Conservation (phyloP, 2,888 invertebrate genomes). For the Octonoba sinensis region DNA sequence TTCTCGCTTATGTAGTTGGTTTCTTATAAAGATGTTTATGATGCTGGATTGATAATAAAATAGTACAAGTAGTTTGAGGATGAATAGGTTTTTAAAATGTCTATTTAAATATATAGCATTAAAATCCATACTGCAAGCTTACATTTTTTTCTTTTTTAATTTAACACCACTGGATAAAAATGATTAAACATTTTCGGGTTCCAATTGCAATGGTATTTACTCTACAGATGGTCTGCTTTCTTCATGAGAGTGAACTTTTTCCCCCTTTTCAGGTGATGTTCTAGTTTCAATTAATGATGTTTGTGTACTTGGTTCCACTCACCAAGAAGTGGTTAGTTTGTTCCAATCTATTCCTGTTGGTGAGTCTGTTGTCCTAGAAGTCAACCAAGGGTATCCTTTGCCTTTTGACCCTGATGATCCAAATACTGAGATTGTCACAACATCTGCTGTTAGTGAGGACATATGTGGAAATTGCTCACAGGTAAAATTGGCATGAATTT, state of each 20-base stretch:
- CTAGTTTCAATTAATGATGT: slow-evolving; percentile 92
- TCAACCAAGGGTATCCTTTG: slow-evolving; percentile 94
- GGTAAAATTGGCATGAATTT: no score
- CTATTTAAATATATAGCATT: no score
- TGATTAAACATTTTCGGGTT: background rate
- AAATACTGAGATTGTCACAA: slow-evolving; percentile 94
- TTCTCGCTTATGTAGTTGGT: no score
- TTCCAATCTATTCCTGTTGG: slow-evolving; percentile 94
- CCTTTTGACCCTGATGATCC: slow-evolving; percentile 97
- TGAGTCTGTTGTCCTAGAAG: slow-evolving; percentile 88
- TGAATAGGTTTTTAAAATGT: no score
- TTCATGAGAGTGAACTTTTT: no score
- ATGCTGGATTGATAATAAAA: no score
- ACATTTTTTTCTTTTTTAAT: no score
- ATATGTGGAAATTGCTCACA: slow-evolving; percentile 69
- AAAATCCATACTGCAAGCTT: no score
- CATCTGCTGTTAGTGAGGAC: slow-evolving; percentile 84
- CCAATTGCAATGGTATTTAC: background rate
- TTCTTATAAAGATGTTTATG: no score
- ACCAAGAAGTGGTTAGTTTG: slow-evolving; percentile 93
- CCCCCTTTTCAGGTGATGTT: slow-evolving; percentile 80
- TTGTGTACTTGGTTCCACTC: slow-evolving; percentile 93
- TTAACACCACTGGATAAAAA: no score
- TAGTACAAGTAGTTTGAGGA: no score
- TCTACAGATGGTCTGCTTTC: no score